phyloP scores from a whole-genome alignment of 2,888 invertebrate genomes.

The Xylota segnis region DNA sequence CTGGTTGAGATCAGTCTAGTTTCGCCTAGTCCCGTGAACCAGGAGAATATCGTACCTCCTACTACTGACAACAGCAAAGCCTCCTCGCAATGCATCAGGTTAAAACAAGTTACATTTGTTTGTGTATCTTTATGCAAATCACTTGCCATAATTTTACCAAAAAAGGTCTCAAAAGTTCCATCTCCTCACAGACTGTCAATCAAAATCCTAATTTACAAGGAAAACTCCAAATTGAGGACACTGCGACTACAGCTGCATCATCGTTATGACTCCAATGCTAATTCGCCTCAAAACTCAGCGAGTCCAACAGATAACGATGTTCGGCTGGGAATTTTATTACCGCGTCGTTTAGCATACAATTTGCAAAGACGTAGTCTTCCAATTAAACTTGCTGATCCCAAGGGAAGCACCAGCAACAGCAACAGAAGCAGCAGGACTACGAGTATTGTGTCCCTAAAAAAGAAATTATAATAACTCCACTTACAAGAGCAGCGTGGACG shows the following conservation, averaged over 20 bases:
- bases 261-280: constrained; percentile 75
- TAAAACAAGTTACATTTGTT: background rate
- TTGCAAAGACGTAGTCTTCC: constrained; percentile 69
- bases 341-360: constrained; percentile 75
- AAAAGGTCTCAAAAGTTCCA: constrained; percentile 50
- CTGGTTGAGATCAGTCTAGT: too few species aligned
- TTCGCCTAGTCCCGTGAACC: too few species aligned
- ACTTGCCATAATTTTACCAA: constrained; percentile 49
- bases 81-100: background rate
- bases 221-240: constrained; percentile 62
- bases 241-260: constrained; percentile 56
- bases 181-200: constrained; percentile 71
- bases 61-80: too few species aligned
- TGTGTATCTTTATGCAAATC: constrained; percentile 58
- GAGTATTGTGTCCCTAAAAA: constrained; percentile 67
- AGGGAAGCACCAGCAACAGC: constrained; percentile 32
- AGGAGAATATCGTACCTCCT: too few species aligned
- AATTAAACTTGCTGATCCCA: constrained; percentile 70
- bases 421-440: background rate
- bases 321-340: constrained; percentile 71
- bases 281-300: constrained; percentile 62
- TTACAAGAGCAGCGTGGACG: constrained; percentile 30
- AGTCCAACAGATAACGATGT: constrained; percentile 65
- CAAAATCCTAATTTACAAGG: constrained; percentile 73
- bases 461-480: constrained; percentile 76